phyloP scores from a whole-genome alignment of 1,140 invertebrate genomes.

The Saccostrea glomerata region DNA sequence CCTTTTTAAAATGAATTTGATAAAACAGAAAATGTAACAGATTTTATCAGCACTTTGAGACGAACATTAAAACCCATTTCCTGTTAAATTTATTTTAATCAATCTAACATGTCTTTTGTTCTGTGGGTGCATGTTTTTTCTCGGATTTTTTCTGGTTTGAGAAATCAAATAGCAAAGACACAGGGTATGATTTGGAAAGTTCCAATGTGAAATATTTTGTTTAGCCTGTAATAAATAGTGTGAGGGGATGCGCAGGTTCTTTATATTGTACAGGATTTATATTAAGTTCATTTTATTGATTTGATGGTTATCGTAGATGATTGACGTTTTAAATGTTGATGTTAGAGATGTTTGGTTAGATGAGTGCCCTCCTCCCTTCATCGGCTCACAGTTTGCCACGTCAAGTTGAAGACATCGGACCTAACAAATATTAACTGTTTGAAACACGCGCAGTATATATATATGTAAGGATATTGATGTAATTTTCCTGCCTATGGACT shows the following conservation, averaged over 20 bases:
- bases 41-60: constrained; percentile 16
- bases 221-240: neutral
- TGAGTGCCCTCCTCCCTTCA: neutral
- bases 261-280: neutral
- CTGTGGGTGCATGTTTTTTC: neutral
- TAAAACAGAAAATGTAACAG: neutral
- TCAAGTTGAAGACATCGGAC: neutral
- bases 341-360: neutral
- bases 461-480: too few relatives aligned
- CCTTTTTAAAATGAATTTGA: constrained; percentile 9
- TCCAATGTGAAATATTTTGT: too few relatives aligned
- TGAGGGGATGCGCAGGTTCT: neutral
- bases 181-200: too few relatives aligned
- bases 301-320: neutral
- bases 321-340: neutral
- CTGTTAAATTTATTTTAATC: constrained; percentile 4
- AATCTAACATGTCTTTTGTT: neutral
- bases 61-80: constrained; percentile 22
- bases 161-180: too few relatives aligned
- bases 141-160: too few relatives aligned
- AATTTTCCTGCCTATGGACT: too few relatives aligned
- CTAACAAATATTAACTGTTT: too few relatives aligned
- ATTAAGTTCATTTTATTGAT: neutral
- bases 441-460: too few relatives aligned
- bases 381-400: neutral